These are phyloP conservation scores for Clarias laeviceps DNA, from an alignment of 2,797 vertebrate genomes.

Conservation along the genomic window DNA sequence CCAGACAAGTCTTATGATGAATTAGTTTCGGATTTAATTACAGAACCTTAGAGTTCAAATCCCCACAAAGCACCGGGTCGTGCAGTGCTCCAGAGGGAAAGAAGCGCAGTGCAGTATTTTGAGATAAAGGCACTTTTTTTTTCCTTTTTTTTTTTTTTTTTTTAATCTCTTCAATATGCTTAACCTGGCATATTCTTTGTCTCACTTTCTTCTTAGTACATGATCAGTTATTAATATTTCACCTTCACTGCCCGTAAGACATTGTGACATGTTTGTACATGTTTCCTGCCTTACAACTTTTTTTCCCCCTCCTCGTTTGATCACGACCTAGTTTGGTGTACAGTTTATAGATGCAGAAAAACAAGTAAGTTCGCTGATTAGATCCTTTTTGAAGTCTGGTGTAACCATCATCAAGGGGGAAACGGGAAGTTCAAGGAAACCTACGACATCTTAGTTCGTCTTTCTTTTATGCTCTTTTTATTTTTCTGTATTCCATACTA, in stretches of 20 bases:
- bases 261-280: constrained; percentile 2
- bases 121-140: not conserved
- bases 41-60: constrained; percentile 63
- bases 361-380: constrained; percentile 3
- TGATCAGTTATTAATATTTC: constrained; percentile 7
- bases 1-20: constrained; percentile 67
- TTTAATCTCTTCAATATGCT: constrained; percentile 16
- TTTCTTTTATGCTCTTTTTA: not conserved
- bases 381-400: constrained; percentile 16
- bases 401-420: not conserved
- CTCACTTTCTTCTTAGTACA: not conserved
- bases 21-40: constrained; percentile 74
- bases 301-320: not conserved
- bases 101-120: constrained; percentile 16
- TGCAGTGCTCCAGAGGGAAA: constrained; percentile 10
- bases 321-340: constrained; percentile 27
- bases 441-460: not conserved
- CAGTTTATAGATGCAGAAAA: constrained; percentile 15
- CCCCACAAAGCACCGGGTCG: constrained; percentile 52
- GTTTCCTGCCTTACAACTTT: not conserved
- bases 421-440: constrained; percentile 19
- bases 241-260: not conserved
- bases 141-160: too few relatives aligned
- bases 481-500: constrained; percentile 17
- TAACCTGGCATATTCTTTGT: constrained; percentile 9